Conservation (phyloP, 1,140 invertebrate genomes). For the Pseudomyrmex concolor region DNA sequence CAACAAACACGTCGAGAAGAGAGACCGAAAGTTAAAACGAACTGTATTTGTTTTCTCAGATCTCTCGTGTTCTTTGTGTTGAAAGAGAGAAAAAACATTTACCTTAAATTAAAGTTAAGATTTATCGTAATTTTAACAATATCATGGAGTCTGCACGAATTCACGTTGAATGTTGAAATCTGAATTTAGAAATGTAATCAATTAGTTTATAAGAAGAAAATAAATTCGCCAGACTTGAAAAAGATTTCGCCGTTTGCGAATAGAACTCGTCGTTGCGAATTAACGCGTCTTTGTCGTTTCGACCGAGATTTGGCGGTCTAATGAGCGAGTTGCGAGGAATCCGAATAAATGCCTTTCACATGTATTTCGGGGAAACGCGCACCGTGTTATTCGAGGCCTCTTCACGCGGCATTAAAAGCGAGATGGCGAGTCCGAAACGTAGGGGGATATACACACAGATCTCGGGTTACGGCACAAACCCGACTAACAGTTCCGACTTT, state of each 20-base stretch:
- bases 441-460: conserved; percentile 7
- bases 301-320: conserved; percentile 41
- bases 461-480: conserved; percentile 48
- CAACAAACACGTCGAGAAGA: too few species aligned
- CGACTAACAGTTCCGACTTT: conserved; percentile 51
- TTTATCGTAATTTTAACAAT: too few species aligned
- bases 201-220: not conserved
- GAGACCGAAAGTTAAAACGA: too few species aligned
- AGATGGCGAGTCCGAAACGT: conserved; percentile 15
- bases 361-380: conserved; percentile 64
- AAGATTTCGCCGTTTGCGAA: not conserved
- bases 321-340: conserved; percentile 21
- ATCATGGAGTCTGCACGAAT: too few species aligned
- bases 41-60: too few species aligned
- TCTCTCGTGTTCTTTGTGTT: too few species aligned
- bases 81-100: too few species aligned
- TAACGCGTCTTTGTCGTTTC: not conserved
- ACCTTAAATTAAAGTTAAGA: too few species aligned
- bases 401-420: conserved; percentile 58
- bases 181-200: not conserved
- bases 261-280: not conserved
- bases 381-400: conserved; percentile 25
- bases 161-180: too few species aligned
- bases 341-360: conserved; percentile 65
- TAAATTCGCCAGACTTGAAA: not conserved